phyloP scores from a whole-genome alignment of 2,113 vertebrate genomes.

The Numida meleagris region DNA sequence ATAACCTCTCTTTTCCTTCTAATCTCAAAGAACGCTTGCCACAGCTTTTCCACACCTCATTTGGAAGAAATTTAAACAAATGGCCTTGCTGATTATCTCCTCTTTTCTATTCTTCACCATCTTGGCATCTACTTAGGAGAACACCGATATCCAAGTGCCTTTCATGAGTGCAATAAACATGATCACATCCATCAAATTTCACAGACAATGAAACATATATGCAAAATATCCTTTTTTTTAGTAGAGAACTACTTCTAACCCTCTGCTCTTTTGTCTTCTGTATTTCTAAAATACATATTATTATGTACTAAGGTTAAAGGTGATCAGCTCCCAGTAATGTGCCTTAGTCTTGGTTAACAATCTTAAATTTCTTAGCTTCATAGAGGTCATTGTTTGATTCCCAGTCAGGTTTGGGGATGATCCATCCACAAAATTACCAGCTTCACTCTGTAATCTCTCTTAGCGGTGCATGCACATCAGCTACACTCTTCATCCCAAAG shows the following conservation, averaged over 20 bases:
- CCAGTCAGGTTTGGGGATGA: neutral
- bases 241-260: neutral
- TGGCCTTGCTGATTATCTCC: neutral
- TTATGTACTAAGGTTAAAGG: neutral
- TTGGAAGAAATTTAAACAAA: conserved; percentile 24
- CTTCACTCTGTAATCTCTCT: neutral
- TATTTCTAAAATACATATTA: neutral
- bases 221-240: neutral
- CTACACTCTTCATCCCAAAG: neutral
- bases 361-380: neutral
- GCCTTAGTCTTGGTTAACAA: neutral
- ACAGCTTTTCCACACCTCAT: neutral
- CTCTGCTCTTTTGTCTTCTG: neutral
- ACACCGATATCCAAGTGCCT: neutral
- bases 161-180: neutral
- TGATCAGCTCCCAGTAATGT: neutral
- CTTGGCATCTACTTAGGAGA: neutral
- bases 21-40: conserved; percentile 22
- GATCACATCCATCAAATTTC: neutral
- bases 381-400: neutral
- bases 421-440: neutral
- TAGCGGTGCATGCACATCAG: neutral
- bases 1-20: neutral
- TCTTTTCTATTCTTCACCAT: neutral
- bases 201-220: neutral